Evolutionary conservation across 2,888 invertebrate species (phyloP).

Genomic region (Sphinx pinastri): DNA sequence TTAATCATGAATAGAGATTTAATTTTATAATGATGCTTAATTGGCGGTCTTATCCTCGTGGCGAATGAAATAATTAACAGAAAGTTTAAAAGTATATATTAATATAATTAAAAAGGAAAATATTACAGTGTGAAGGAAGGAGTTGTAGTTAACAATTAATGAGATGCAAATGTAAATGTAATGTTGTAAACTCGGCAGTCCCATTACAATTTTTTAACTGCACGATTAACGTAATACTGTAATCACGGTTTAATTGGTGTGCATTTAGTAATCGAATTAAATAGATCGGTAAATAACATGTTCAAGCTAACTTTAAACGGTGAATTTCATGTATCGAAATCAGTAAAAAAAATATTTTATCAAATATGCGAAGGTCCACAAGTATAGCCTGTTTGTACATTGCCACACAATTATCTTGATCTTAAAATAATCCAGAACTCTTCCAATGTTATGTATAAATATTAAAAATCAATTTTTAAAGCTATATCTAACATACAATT

Average conservation of each 20-base stretch:
- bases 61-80: neutral
- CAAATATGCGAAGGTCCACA: conserved; percentile 11
- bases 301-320: neutral
- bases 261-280: conserved; percentile 20
- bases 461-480: too few relatives aligned
- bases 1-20: neutral
- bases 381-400: neutral
- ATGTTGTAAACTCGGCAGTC: conserved; percentile 14
- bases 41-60: neutral
- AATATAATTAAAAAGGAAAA: neutral
- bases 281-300: conserved; percentile 8
- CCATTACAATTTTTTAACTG: conserved; percentile 20
- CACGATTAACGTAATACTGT: conserved; percentile 7
- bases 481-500: neutral
- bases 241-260: conserved; percentile 3
- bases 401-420: neutral
- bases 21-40: neutral
- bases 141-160: conserved; percentile 8
- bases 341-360: neutral
- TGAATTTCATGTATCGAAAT: conserved; percentile 7
- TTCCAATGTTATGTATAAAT: neutral
- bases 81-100: neutral
- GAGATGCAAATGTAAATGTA: neutral
- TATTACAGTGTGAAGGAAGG: neutral
- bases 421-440: neutral